Conservation (phyloP, 2,888 invertebrate genomes). For the Euplagia quadripunctaria region DNA sequence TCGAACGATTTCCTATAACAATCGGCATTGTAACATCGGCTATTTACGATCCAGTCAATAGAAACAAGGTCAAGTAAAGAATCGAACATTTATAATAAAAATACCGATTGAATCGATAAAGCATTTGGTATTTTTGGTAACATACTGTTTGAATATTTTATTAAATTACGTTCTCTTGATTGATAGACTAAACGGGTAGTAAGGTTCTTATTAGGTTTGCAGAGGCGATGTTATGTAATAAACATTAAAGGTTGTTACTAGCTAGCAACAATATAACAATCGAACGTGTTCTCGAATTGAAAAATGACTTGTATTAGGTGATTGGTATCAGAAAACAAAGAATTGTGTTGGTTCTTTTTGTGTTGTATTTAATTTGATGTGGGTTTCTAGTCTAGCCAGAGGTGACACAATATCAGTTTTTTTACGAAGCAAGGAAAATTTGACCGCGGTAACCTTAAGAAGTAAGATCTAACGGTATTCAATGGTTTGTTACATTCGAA, state of each 20-base stretch:
- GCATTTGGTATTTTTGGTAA: background rate
- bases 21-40: slow-evolving; percentile 47
- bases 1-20: slow-evolving; percentile 44
- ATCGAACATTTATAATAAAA: slow-evolving; percentile 51
- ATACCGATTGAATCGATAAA: slow-evolving; percentile 27
- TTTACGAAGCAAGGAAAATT: background rate
- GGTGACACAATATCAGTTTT: background rate
- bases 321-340: background rate
- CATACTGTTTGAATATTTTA: slow-evolving; percentile 9
- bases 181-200: background rate
- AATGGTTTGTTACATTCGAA: background rate
- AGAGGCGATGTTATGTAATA: background rate
- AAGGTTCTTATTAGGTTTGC: background rate
- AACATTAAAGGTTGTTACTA: background rate
- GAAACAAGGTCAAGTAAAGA: slow-evolving; percentile 52
- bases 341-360: background rate
- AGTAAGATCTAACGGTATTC: no score
- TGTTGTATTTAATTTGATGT: background rate
- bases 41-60: slow-evolving; percentile 60
- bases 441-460: no score
- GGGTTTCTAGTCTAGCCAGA: background rate
- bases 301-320: background rate
- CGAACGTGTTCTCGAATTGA: background rate
- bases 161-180: slow-evolving; percentile 2
- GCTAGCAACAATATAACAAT: background rate